Base-by-base conservation (phyloP, 2,888 invertebrate genomes). In the Heliconius aoede region DNA sequence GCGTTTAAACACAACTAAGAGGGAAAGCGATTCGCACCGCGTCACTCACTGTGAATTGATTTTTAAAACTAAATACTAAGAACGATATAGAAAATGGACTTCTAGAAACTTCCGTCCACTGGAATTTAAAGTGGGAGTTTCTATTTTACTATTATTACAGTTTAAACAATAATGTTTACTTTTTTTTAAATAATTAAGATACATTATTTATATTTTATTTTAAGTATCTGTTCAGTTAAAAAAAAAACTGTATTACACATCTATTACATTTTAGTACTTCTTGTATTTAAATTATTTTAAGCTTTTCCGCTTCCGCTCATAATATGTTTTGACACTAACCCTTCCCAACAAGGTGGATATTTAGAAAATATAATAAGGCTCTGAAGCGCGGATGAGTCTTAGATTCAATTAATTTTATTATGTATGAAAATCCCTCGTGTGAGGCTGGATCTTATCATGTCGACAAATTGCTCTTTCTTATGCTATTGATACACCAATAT, bases 371-470 rank as follows among this genome's bases (percentile, higher is more conserved):
- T 92, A 91, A 93, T 90, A 92, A 93, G 89, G 88, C 86, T 84
- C 86, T 75, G 75, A 65, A 86, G 88, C 89, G 88, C 86, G 92
- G 92, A 93, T 93, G 93, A 93, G 91, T 89, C 90, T 90, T 86
- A 88, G 90, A 93, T 94, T 93, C 93, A 93, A 94, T 94, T 93
- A 93, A 93, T 93, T 94, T 93, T 93, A 93, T 93, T 94, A 94
- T 94, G 94, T 94, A 94, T 94, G 94, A 90, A 93, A 91, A 93
- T 93, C 91, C 88, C 85, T 85, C 85, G 89, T 89, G 87, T 69
- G 90, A 91, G 90, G 89, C 90, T 89, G 90, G 90, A 90, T 91
- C 89, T 92, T 91, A 88, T 90, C 88, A 88, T 86, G 83, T 89
- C 90, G 88, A 88, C 91, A 90, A 92, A 91, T 93, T 92, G 79